Evolutionary conservation across 1,140 invertebrate genomes (phyloP).

Genomic region (Asbolus verrucosus): DNA sequence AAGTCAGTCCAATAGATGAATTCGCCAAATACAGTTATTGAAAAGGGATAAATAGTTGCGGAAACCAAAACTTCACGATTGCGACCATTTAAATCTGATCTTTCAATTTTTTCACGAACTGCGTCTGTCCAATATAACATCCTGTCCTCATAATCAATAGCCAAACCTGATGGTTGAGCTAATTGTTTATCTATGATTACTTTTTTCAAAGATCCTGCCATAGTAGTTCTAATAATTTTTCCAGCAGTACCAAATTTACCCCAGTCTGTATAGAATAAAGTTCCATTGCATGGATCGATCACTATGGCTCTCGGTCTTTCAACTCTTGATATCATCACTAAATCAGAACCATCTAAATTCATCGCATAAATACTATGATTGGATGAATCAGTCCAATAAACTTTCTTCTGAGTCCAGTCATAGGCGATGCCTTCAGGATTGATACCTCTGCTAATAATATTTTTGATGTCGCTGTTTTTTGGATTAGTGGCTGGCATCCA

Average conservation of each 20-base stretch:
- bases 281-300: slow-evolving; percentile 96
- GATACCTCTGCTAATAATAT: slow-evolving; percentile 83
- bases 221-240: slow-evolving; percentile 95
- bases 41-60: slow-evolving; percentile 96
- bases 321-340: slow-evolving; percentile 94
- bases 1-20: slow-evolving; percentile 99
- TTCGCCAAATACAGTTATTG: slow-evolving; percentile 90
- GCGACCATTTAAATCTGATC: slow-evolving; percentile 88
- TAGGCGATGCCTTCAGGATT: slow-evolving; percentile 97
- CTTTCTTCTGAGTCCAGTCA: slow-evolving; percentile 96
- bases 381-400: slow-evolving; percentile 97
- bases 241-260: slow-evolving; percentile 92
- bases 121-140: slow-evolving; percentile 99
- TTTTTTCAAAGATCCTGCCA: slow-evolving; percentile 94
- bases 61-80: slow-evolving; percentile 82
- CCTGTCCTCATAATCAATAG: slow-evolving; percentile 95
- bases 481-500: slow-evolving; percentile 80
- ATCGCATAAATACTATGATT: slow-evolving; percentile 96
- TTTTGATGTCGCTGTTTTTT: slow-evolving; percentile 73
- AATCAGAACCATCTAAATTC: slow-evolving; percentile 88
- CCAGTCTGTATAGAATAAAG: slow-evolving; percentile 94
- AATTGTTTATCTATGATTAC: slow-evolving; percentile 92
- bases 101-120: slow-evolving; percentile 96
- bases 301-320: slow-evolving; percentile 95
- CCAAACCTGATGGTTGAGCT: slow-evolving; percentile 94